A percentile compares a stretch with the other conserved stretches of the same genome.
Conservation (phyloP, 2,113 vertebrate genomes). For the Pluvialis apricaria region DNA sequence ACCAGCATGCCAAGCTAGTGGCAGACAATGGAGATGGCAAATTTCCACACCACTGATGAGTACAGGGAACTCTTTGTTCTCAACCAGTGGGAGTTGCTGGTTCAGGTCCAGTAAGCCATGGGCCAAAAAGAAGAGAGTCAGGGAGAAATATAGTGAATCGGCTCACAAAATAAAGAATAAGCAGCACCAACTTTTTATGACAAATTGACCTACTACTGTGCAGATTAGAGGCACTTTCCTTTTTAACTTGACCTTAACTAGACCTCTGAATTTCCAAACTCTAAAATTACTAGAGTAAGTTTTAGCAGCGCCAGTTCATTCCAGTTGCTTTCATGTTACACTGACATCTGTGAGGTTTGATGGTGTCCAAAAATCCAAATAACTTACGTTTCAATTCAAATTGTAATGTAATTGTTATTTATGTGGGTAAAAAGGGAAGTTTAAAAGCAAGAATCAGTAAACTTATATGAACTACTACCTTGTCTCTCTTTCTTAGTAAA, state of each 20-base stretch:
- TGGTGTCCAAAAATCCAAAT: not conserved
- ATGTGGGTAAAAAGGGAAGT: not conserved
- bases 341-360: not conserved
- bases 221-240: not conserved
- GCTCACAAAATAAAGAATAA: not conserved
- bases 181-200: not conserved
- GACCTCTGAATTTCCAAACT: not conserved
- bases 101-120: not conserved
- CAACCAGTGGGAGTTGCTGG: not conserved
- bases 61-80: constrained; percentile 21
- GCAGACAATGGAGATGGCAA: not conserved
- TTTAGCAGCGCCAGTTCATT: not conserved
- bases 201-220: not conserved
- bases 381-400: not conserved
- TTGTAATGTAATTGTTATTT: not conserved
- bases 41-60: not conserved
- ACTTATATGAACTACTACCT: not conserved
- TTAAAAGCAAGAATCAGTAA: not conserved
- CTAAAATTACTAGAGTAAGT: not conserved
- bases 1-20: not conserved
- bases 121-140: not conserved
- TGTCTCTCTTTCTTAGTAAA: not conserved
- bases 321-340: not conserved
- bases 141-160: not conserved
- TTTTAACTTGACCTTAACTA: not conserved